Evolutionary conservation across 2,888 invertebrate genomes (phyloP).

Genomic region (Orgyia antiqua): DNA sequence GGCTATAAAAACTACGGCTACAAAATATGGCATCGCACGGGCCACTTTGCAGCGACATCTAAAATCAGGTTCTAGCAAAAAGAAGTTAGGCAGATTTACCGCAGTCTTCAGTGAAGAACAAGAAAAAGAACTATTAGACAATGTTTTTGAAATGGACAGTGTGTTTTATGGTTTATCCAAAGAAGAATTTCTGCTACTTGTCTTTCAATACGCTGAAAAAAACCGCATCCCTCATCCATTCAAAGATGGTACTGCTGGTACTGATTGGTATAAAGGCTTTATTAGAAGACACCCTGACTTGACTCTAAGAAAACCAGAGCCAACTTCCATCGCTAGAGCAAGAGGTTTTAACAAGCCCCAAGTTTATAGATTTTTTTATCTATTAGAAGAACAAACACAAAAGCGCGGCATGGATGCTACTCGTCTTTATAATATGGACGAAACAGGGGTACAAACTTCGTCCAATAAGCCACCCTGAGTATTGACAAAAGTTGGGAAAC

Average conservation of each 20-base stretch:
- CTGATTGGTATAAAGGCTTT: constrained; percentile 12
- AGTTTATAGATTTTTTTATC: constrained; percentile 6
- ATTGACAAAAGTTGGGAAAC: constrained; percentile 8
- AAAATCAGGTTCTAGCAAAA: neutral
- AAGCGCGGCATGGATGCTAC: constrained; percentile 2
- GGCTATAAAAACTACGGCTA: neutral
- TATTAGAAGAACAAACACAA: constrained; percentile 6
- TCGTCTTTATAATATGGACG: constrained; percentile 8
- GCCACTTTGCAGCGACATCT: neutral
- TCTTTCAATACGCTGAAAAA: constrained; percentile 6
- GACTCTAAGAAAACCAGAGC: constrained; percentile 10
- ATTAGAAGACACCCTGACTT: constrained; percentile 7
- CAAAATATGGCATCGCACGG: neutral
- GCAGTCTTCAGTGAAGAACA: neutral
- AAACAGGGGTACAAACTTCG: constrained; percentile 5
- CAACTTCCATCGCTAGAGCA: constrained; percentile 13
- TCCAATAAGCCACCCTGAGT: constrained; percentile 8
- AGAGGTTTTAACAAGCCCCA: constrained; percentile 9
- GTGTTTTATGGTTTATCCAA: constrained; percentile 2
- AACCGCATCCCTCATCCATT: constrained; percentile 7
- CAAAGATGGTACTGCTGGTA: constrained; percentile 7
- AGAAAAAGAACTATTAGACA: neutral
- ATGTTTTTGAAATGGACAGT: neutral
- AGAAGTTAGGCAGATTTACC: constrained; percentile 1
- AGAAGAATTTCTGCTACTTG: constrained; percentile 2